These are phyloP conservation scores for Zosterops hypoxanthus DNA, from an alignment of 2,113 vertebrate genomes.

Conservation along the genomic window DNA sequence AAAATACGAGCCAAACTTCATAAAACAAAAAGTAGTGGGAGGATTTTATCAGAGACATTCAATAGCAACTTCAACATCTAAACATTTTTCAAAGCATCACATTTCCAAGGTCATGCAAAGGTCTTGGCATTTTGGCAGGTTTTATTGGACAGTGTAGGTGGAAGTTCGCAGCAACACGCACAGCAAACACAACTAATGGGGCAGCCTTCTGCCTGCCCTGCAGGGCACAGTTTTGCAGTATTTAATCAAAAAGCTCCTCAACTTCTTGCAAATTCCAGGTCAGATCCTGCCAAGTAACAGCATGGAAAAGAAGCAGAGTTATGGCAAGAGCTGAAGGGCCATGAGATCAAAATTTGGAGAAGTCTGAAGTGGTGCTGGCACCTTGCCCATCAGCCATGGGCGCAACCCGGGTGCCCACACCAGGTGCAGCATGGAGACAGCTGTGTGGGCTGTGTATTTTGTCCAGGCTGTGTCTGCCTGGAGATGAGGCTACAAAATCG, in stretches of 20 bases:
- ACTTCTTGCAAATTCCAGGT: not conserved
- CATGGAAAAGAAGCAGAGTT: not conserved
- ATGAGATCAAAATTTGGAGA: not conserved
- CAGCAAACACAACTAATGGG: accelerated
- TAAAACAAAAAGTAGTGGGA: not conserved
- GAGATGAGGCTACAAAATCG: constrained; percentile 1
- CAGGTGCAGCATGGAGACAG: accelerated
- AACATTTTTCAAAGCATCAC: not conserved
- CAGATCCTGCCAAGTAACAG: not conserved
- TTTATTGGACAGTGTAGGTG: not conserved
- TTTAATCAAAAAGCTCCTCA: not conserved
- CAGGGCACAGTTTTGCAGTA: not conserved
- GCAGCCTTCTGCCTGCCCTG: not conserved
- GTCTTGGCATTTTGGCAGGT: not conserved
- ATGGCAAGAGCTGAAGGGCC: not conserved
- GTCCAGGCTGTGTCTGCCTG: accelerated
- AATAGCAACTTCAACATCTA: not conserved
- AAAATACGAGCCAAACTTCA: not conserved
- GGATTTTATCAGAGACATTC: not conserved
- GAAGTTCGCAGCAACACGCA: accelerated
- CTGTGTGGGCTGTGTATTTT: accelerated
- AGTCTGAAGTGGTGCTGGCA: not conserved
- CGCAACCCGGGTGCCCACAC: accelerated
- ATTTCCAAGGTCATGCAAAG: not conserved
- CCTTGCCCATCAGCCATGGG: not conserved